Evolutionary conservation across 1,140 invertebrate genomes (phyloP).

Genomic region (Pentalonia nigronervosa): DNA sequence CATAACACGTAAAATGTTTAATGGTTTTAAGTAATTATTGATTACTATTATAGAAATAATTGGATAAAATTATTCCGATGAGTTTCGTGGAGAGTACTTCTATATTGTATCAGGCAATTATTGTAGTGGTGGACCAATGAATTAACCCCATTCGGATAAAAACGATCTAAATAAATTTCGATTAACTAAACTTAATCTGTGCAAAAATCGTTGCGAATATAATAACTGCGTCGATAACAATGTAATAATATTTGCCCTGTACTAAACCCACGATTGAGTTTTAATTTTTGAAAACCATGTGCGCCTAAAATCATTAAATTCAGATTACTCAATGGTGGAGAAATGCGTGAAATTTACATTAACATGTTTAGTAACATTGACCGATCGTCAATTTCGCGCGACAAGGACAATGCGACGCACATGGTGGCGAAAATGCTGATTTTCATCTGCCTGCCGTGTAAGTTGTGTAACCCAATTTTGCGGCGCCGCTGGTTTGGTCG

Average conservation of each 20-base stretch:
- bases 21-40: not conserved
- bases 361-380: not conserved
- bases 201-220: not conserved
- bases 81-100: not conserved
- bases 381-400: not conserved
- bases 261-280: not conserved
- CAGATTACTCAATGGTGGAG: not conserved
- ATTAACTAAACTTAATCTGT: not conserved
- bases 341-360: not conserved
- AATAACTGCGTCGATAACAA: not conserved
- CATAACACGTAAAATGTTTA: not conserved
- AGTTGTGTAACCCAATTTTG: not conserved
- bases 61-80: not conserved
- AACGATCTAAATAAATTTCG: not conserved
- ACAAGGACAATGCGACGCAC: not conserved
- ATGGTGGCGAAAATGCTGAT: slow-evolving; percentile 31
- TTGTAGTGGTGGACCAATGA: not conserved
- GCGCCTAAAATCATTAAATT: not conserved
- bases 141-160: not conserved
- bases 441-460: slow-evolving; percentile 25
- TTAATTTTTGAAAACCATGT: not conserved
- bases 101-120: not conserved
- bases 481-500: not conserved
- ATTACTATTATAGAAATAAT: not conserved
- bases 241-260: not conserved